Percentiles rank a stretch among this genome's conserved stretches.
These are phyloP conservation scores for Chondrosia reniformis DNA, from an alignment of 37 sponge, comb jelly and placozoan species.

Conservation along the genomic window DNA sequence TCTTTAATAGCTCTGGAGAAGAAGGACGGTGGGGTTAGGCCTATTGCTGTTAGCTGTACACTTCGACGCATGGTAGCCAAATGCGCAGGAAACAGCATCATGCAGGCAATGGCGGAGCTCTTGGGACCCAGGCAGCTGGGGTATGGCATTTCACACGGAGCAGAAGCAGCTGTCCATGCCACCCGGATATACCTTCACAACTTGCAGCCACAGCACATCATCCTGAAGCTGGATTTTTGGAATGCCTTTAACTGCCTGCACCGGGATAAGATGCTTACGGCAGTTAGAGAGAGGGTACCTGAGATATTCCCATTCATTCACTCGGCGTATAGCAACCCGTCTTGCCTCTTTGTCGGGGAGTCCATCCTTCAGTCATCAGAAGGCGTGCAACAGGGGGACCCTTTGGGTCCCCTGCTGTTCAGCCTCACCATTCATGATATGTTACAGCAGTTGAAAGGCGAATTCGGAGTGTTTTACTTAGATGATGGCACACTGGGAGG, in stretches of 20 bases:
- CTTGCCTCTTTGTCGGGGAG: conserved; percentile 6
- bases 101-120: not conserved
- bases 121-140: conserved; percentile 11
- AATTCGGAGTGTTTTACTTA: not conserved
- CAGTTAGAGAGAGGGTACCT: conserved; percentile 1
- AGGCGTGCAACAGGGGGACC: conserved; percentile 33
- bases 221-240: conserved; percentile 26
- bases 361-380: conserved; percentile 11
- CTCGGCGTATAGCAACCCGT: conserved; percentile 1
- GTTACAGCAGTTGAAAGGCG: not conserved
- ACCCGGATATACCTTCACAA: conserved; percentile 13
- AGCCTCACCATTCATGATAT: conserved; percentile 17
- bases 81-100: not conserved
- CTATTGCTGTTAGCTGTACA: conserved; percentile 9
- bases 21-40: conserved; percentile 16
- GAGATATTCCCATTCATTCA: conserved; percentile 4
- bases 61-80: conserved; percentile 4
- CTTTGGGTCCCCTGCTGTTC: conserved; percentile 24
- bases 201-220: not conserved
- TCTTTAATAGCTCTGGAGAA: conserved; percentile 10
- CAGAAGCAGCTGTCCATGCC: conserved; percentile 25
- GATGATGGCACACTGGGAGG: conserved; percentile 6
- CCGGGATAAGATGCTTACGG: conserved; percentile 9
- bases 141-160: conserved; percentile 23
- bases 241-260: conserved; percentile 22